Conservation (phyloP, 2,888 invertebrate species). For the Phorcus lineatus region DNA sequence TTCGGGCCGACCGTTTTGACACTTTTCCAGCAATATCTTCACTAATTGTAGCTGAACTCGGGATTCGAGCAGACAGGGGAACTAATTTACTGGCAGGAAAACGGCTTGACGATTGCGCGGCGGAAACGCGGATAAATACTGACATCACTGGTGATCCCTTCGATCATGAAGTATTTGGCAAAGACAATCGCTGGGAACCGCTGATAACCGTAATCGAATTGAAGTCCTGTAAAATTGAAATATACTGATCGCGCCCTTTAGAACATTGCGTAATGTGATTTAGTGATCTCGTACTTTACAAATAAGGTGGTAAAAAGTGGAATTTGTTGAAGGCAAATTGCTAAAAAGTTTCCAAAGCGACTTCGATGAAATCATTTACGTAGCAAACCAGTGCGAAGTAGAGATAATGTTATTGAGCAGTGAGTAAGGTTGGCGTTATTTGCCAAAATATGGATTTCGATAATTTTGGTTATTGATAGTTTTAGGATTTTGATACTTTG, state of each 20-base stretch:
- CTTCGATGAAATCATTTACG: too few species aligned
- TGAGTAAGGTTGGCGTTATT: too few species aligned
- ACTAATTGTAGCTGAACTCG: conserved; percentile 20
- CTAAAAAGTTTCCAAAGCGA: too few species aligned
- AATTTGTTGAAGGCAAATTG: background rate
- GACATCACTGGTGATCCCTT: conserved; percentile 16
- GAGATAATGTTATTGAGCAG: too few species aligned
- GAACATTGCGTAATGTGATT: conserved; percentile 7
- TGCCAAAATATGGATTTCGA: too few species aligned
- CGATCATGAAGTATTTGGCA: conserved; percentile 11
- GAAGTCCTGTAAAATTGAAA: conserved; percentile 12
- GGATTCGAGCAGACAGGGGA: conserved; percentile 7
- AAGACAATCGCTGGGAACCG: background rate
- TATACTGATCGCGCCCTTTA: background rate
- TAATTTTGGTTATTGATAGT: too few species aligned
- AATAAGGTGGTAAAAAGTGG: background rate
- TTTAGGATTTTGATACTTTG: too few species aligned
- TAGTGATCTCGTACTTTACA: background rate
- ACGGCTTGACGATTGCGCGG: conserved; percentile 22
- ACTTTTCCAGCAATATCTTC: conserved; percentile 19
- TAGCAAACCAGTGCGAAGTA: too few species aligned
- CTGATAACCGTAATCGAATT: conserved; percentile 11
- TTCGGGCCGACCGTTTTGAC: conserved; percentile 8
- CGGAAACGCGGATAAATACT: conserved; percentile 20
- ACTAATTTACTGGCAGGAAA: conserved; percentile 23